Evolutionary conservation across 2,797 vertebrate species (phyloP).

Genomic region (Schizopygopsis malacanthus): DNA sequence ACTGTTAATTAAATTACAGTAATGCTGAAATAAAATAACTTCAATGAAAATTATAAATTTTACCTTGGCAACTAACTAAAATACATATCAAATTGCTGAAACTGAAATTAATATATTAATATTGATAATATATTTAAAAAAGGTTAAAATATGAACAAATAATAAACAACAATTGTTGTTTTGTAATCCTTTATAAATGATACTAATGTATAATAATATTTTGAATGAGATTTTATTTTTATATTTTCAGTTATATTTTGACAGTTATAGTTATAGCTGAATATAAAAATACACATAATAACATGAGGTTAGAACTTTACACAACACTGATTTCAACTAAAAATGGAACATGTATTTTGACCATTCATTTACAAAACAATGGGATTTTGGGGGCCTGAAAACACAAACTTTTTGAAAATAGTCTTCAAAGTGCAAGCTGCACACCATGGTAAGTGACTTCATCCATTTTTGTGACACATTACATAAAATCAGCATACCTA

Average conservation of each 20-base stretch:
- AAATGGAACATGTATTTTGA: neutral
- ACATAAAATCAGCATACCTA: neutral
- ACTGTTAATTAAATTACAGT: neutral
- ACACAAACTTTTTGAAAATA: neutral
- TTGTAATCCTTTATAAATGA: no score
- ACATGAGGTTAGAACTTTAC: neutral
- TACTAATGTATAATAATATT: no score
- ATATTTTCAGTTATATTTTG: no score
- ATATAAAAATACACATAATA: neutral
- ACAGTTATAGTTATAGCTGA: no score
- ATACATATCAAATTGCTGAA: neutral
- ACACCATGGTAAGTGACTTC: neutral
- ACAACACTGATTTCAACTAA: neutral
- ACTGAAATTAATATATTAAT: neutral
- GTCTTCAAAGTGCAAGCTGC: neutral
- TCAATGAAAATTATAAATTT: neutral
- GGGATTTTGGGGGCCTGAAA: neutral
- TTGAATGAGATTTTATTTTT: no score
- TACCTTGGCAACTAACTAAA: neutral
- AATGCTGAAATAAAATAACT: neutral
- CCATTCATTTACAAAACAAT: neutral
- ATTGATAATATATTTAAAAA: no score
- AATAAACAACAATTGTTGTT: no score
- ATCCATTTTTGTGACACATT: neutral
- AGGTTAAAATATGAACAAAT: no score